Evolutionary conservation across 2,888 invertebrate species (phyloP), one percentile per base, ranked within the genome.

Genomic region (Chorisops tibialis): DNA sequence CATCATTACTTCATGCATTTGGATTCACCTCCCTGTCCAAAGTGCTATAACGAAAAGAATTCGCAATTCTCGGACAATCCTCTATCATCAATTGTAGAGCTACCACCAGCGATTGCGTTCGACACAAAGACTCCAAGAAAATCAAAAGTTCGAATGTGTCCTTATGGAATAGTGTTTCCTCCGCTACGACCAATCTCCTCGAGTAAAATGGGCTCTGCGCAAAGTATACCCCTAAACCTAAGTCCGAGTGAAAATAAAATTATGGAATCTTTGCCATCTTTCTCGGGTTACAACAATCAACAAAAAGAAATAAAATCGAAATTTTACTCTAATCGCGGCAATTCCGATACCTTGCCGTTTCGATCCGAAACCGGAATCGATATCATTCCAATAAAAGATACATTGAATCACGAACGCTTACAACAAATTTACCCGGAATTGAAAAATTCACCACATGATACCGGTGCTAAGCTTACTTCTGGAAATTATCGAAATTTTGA

Each of bases 1-100:
- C 50, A 50, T 16, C 50, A 50, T 19, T 52, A 39, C 22, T 39
- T 37, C 21, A 52, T 52, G 52, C 38, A 52, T 18, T 9, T 39
- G 21, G 39, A 39, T 12, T 12, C 38, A 4, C 52, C 52, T 9
- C 12, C 21, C 6, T 52, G 52, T 52, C 19, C 18, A 12, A 9
- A 18, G 1, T 52, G 52, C 21, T 11, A 30, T 3, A 24, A 37
- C 3, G 1, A 5, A 30, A 5, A 30, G 3, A 30, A 30, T 9
- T 7, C 5, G 7, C 5, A 30, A 9, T 2, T 30, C 1, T 7
- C n/a, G 9, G 35, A 7, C 38, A 38, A 12, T 39, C 19, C 38
- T 5, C 39, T 52, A 18, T 52, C 52, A 4, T 52, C 52, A n/a
- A 16, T 35, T 14, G 50, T 11, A 14, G 30, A 50, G 14, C 16